phyloP scores from a whole-genome alignment of 2,113 vertebrate species.

The Neotoma lepida region DNA sequence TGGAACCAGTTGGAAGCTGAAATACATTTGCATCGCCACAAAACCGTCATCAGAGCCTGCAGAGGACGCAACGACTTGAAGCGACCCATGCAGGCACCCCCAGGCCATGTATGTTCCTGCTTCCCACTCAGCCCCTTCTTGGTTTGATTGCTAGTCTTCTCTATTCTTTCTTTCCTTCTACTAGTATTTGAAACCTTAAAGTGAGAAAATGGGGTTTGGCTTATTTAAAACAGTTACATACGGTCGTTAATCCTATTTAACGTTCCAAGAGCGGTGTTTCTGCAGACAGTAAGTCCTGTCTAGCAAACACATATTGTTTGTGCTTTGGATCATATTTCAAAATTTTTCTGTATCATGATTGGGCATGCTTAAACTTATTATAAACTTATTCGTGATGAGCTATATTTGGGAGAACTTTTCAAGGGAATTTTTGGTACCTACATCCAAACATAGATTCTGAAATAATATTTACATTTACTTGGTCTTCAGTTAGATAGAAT shows the following conservation, averaged over 20 bases:
- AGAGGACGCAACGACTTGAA: conserved; percentile 96
- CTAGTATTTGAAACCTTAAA: conserved; percentile 12
- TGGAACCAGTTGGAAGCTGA: conserved; percentile 99
- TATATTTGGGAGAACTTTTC: conserved; percentile 2
- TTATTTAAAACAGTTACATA: conserved; percentile 14
- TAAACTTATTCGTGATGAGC: conserved; percentile 22
- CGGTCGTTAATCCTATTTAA: not conserved
- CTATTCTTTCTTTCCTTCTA: not conserved
- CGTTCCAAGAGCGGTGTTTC: not conserved
- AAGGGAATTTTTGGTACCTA: conserved; percentile 51
- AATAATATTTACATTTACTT: conserved; percentile 26
- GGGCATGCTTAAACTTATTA: conserved; percentile 5
- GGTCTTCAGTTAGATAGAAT: conserved; percentile 50
- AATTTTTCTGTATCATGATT: conserved; percentile 14
- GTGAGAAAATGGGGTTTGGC: not conserved
- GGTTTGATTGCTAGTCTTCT: not conserved
- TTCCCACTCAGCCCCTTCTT: not conserved
- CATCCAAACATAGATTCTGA: conserved; percentile 15
- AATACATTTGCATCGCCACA: conserved; percentile 98
- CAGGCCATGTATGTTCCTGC: conserved; percentile 91
- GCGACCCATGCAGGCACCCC: conserved; percentile 92
- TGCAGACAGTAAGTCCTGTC: not conserved
- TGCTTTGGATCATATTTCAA: conserved; percentile 19
- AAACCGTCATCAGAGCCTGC: conserved; percentile 98
- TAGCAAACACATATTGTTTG: not conserved